A percentile compares a stretch with the other conserved stretches of the same genome.
These are phyloP conservation scores for Campoletis sonorensis DNA, from an alignment of 1,140 invertebrate species.

Conservation along the genomic window DNA sequence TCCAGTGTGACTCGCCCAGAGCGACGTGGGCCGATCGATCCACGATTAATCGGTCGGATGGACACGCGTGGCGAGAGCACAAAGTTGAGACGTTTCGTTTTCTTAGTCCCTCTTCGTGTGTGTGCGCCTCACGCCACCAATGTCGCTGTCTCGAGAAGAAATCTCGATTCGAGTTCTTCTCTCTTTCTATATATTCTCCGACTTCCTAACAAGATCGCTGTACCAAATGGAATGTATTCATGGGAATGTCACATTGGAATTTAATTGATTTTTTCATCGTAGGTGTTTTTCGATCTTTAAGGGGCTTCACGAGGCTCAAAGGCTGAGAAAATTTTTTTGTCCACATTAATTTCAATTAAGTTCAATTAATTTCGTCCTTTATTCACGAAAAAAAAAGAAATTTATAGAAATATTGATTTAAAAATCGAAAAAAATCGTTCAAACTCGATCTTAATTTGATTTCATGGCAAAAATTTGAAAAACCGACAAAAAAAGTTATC, in stretches of 20 bases:
- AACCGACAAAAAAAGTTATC: too few species aligned
- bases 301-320: too few species aligned
- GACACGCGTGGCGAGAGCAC: constrained; percentile 22
- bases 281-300: not conserved
- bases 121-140: constrained; percentile 2
- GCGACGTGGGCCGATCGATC: constrained; percentile 44
- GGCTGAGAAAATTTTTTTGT: too few species aligned
- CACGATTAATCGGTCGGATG: constrained; percentile 42
- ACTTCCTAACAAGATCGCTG: not conserved
- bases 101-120: constrained; percentile 5
- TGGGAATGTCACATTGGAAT: not conserved
- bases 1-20: constrained; percentile 43
- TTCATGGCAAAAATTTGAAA: too few species aligned
- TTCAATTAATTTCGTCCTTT: not conserved
- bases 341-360: too few species aligned
- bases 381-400: too few species aligned
- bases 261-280: not conserved
- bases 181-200: not conserved
- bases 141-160: constrained; percentile 8
- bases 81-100: constrained; percentile 40
- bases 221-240: not conserved
- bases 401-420: too few species aligned
- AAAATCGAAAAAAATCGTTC: not conserved
- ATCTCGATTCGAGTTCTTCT: constrained; percentile 33
- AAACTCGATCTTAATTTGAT: too few species aligned